Evolutionary conservation across 2,888 invertebrate species (phyloP), one percentile per base, ranked within the genome.

Genomic region (Hemithea aestivaria): DNA sequence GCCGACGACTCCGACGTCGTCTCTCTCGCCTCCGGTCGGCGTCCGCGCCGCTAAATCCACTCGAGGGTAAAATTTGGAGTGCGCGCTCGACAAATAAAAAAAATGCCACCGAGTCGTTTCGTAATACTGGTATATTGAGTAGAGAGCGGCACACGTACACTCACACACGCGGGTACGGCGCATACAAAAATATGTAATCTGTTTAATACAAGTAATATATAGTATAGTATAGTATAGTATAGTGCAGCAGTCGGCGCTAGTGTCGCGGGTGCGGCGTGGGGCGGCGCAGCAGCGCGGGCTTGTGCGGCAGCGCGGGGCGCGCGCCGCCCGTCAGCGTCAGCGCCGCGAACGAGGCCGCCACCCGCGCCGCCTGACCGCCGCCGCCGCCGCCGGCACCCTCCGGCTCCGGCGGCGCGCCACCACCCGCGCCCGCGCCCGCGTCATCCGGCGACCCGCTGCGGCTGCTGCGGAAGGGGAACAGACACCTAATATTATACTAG

Each of bases 281-380:
- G 26, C 82, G 76, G 24, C 82, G 74, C 78, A 95, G 90, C 56
- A 96, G 91, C 56, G 93, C 91, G 8, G 96, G 96, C 81, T 95
- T 96, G 33, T 92, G 91, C 70, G 94, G 93, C 42, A 93, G 89
- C 64, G 92, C 92, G 6, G 94, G 94, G 71, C 93, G 89, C 45
- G 89, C 88, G 48, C 90, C 90, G 27, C 90, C 91, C 12, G 90
- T 91, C 12, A 91, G 77, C 58, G 90, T 89, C 52, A 90, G 85
- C 58, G 90, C 91, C 10, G 90, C 90, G 73, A 91, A 91, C 73
- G 91, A 89, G 46, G 90, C 89, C 10, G 89, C 90, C 52, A 90
- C 90, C 56, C 90, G 89, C 45, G 89, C 89, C 40, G 91, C 84
- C 2, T 89, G 90, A 35, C 51, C 32, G 35, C 47, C 41, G 16